phyloP scores from a whole-genome alignment of 2,797 vertebrate species.

The Microctenopoma lineatum region DNA sequence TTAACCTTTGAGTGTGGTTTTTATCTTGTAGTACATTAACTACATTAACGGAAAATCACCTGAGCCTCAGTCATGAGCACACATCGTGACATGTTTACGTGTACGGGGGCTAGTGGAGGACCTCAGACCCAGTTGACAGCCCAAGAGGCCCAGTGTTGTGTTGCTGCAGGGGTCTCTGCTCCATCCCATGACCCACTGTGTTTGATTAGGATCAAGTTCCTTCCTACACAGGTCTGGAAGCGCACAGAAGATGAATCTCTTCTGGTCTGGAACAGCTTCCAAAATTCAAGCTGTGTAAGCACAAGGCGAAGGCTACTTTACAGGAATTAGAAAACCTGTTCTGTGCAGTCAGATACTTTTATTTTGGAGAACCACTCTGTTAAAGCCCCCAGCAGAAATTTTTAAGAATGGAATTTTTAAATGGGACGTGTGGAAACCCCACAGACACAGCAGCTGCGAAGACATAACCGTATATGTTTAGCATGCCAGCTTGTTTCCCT shows the following conservation, averaged over 20 bases:
- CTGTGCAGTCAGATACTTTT: neutral
- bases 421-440: slow-evolving; percentile 4
- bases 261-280: slow-evolving; percentile 23
- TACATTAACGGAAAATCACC: no score
- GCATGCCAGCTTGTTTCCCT: slow-evolving; percentile 23
- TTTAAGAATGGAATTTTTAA: neutral
- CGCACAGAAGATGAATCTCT: slow-evolving; percentile 21
- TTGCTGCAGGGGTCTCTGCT: slow-evolving; percentile 45
- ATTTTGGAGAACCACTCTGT: slow-evolving; percentile 18
- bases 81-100: slow-evolving; percentile 5
- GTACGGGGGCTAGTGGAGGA: neutral
- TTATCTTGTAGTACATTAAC: neutral
- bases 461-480: slow-evolving; percentile 30
- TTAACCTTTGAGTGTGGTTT: neutral
- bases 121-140: slow-evolving; percentile 22
- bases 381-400: slow-evolving; percentile 5
- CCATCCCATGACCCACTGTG: slow-evolving; percentile 53
- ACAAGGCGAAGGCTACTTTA: neutral
- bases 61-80: neutral
- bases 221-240: slow-evolving; percentile 39
- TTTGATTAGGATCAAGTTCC: slow-evolving; percentile 65
- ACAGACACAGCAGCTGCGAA: slow-evolving; percentile 53
- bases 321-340: neutral
- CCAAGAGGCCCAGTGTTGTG: slow-evolving; percentile 25
- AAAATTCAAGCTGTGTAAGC: slow-evolving; percentile 6